Evolutionary conservation across 23 tunicate genomes (phyloP).

Genomic region (Halocynthia aurantium): DNA sequence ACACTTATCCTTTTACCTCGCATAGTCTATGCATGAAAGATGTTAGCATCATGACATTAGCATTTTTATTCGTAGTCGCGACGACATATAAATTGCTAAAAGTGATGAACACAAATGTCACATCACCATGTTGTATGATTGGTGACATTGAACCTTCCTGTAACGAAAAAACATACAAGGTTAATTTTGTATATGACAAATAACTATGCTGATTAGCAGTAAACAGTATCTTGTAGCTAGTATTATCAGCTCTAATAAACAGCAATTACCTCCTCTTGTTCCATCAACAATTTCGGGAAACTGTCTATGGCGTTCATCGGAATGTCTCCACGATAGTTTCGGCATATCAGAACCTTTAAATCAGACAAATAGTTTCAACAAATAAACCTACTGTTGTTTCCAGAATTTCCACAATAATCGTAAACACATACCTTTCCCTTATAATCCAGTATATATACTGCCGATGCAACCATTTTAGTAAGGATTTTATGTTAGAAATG

Average conservation of each 20-base stretch:
- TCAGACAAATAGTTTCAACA: background rate
- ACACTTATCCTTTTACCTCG: constrained; percentile 36
- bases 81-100: constrained; percentile 92
- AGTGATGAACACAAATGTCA: constrained; percentile 75
- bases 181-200: background rate
- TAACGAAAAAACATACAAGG: background rate
- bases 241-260: background rate
- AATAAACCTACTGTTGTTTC: background rate
- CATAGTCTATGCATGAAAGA: constrained; percentile 94
- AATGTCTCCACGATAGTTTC: constrained; percentile 94
- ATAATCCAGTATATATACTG: constrained; percentile 77
- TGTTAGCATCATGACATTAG: constrained; percentile 93
- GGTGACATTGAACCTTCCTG: constrained; percentile 91
- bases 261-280: constrained; percentile 80
- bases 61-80: constrained; percentile 84
- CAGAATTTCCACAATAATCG: background rate
- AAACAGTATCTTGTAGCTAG: too few species aligned
- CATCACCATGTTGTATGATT: constrained; percentile 70
- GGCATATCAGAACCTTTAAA: constrained; percentile 83
- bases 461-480: constrained; percentile 87
- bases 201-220: background rate
- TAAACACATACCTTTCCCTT: constrained; percentile 77
- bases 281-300: constrained; percentile 89
- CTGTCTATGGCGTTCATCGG: constrained; percentile 89
- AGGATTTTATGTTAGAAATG: background rate